phyloP scores from a whole-genome alignment of 2,888 invertebrate genomes.

The Syrista parreyssii region DNA sequence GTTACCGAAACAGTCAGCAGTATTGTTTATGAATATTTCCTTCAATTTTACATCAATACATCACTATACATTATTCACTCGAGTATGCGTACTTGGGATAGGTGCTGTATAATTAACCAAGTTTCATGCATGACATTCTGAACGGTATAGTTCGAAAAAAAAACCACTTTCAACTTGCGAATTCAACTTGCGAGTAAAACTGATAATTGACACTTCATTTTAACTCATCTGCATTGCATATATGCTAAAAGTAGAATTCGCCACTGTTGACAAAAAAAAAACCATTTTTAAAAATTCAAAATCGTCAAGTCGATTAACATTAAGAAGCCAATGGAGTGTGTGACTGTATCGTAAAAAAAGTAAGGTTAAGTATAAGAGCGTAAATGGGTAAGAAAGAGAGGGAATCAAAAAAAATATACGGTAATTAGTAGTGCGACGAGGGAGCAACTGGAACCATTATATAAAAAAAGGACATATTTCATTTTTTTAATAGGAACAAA shows the following conservation, averaged over 20 bases:
- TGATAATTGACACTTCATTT: neutral
- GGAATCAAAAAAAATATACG: slow-evolving; percentile 15
- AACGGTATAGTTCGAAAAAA: neutral
- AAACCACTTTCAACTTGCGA: too few species aligned
- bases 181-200: neutral
- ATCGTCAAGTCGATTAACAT: neutral
- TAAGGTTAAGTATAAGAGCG: neutral
- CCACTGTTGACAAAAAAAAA: neutral
- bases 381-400: slow-evolving; percentile 5
- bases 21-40: neutral
- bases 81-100: neutral
- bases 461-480: slow-evolving; percentile 1
- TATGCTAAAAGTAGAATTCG: neutral
- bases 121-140: neutral
- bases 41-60: neutral
- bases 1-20: neutral
- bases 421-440: slow-evolving; percentile 29
- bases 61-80: neutral
- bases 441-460: neutral
- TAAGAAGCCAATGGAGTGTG: neutral
- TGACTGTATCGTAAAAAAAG: neutral
- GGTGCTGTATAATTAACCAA: neutral
- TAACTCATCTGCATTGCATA: neutral
- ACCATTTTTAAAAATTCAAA: neutral
- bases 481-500: neutral